Percentiles rank a stretch among this genome's conserved stretches.
Conservation (phyloP, 2,888 invertebrate genomes). For the Eupeodes luniger region DNA sequence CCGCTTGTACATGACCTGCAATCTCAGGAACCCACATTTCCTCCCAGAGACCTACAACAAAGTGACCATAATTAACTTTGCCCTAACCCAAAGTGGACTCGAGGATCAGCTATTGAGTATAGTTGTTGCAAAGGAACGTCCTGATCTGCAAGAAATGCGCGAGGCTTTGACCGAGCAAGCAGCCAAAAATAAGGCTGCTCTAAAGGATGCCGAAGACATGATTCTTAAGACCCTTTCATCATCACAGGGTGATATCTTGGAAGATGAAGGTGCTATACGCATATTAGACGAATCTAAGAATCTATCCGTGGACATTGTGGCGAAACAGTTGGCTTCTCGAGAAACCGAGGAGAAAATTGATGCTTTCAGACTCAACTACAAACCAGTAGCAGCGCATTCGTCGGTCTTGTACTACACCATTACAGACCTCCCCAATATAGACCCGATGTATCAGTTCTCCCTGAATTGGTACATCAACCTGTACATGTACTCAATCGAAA, state of each 20-base stretch:
- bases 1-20: slow-evolving; percentile 93
- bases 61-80: slow-evolving; percentile 93
- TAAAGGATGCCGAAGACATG: slow-evolving; percentile 94
- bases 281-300: slow-evolving; percentile 94
- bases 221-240: slow-evolving; percentile 93
- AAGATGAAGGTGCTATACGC: slow-evolving; percentile 95
- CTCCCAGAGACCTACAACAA: slow-evolving; percentile 95
- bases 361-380: slow-evolving; percentile 90
- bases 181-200: slow-evolving; percentile 91
- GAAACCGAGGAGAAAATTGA: slow-evolving; percentile 94
- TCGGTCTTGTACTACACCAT: slow-evolving; percentile 95
- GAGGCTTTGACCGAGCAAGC: slow-evolving; percentile 91
- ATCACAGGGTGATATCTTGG: slow-evolving; percentile 94
- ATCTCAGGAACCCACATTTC: slow-evolving; percentile 94
- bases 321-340: slow-evolving; percentile 93
- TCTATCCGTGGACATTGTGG: slow-evolving; percentile 91
- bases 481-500: slow-evolving; percentile 83
- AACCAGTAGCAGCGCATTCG: slow-evolving; percentile 93
- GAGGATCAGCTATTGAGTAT: slow-evolving; percentile 94
- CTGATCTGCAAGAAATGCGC: slow-evolving; percentile 93
- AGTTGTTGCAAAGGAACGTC: slow-evolving; percentile 95
- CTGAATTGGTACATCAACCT: slow-evolving; percentile 95
- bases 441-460: slow-evolving; percentile 98
- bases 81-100: slow-evolving; percentile 90
- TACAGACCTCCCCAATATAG: slow-evolving; percentile 93